A percentile compares a stretch with the other conserved stretches of the same genome.
These are phyloP conservation scores for Pollimyrus isidori DNA, from an alignment of 2,113 vertebrate species.

Conservation along the genomic window DNA sequence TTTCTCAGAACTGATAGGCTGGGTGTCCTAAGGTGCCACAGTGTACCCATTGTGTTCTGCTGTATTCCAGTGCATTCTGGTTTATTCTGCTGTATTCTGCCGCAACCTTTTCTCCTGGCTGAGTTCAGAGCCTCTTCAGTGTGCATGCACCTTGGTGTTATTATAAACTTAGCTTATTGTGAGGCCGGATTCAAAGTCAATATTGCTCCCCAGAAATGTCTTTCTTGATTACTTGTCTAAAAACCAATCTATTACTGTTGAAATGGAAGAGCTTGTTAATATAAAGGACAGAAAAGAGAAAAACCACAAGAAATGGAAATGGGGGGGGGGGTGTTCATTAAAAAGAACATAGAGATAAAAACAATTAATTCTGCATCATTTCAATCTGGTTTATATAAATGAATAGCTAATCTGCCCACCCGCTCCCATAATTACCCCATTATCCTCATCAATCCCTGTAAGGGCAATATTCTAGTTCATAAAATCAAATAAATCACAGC, in stretches of 20 bases:
- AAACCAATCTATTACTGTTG: neutral
- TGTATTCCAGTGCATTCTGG: neutral
- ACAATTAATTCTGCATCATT: conserved; percentile 19
- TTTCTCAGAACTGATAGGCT: neutral
- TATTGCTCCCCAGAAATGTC: neutral
- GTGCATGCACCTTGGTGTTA: neutral
- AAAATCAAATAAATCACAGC: neutral
- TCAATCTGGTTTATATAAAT: neutral
- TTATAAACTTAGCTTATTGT: neutral
- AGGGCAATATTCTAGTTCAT: neutral
- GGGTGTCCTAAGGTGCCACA: neutral
- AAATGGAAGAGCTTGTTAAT: neutral
- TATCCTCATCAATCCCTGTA: neutral
- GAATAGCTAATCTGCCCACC: neutral
- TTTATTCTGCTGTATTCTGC: neutral
- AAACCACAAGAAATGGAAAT: neutral
- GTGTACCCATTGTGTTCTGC: conserved; percentile 10
- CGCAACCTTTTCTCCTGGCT: neutral
- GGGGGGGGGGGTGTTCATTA: neutral
- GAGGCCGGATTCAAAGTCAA: neutral
- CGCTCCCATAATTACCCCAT: neutral
- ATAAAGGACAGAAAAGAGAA: neutral
- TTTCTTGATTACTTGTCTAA: conserved; percentile 8
- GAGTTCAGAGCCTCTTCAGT: neutral
- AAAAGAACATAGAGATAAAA: conserved; percentile 2